Percentiles rank a stretch among this genome's conserved stretches.
These are phyloP conservation scores for Smutsia gigantea DNA, from an alignment of 2,797 vertebrate genomes.

Conservation along the genomic window DNA sequence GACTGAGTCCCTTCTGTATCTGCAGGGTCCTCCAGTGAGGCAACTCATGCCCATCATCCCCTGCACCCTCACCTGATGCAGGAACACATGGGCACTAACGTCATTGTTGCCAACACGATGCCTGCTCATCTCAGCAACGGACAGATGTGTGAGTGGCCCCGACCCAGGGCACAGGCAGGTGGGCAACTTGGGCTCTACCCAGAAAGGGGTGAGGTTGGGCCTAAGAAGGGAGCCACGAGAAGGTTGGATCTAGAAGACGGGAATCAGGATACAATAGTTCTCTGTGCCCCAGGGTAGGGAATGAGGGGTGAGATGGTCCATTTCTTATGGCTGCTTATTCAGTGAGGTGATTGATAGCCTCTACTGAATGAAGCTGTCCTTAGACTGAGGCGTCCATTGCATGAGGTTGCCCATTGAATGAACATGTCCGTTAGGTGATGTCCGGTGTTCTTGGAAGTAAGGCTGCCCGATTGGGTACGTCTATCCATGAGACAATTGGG, in stretches of 20 bases:
- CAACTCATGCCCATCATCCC: conserved; percentile 94
- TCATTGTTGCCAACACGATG: conserved; percentile 95
- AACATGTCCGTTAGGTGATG: neutral
- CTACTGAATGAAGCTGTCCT: neutral
- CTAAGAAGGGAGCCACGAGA: neutral
- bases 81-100: conserved; percentile 97
- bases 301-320: neutral
- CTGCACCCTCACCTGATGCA: conserved; percentile 98
- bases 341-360: neutral
- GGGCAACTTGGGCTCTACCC: conserved; percentile 60
- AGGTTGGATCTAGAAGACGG: neutral
- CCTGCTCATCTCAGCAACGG: conserved; percentile 95
- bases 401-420: neutral
- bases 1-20: neutral
- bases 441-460: neutral
- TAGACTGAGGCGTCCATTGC: neutral
- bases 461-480: neutral
- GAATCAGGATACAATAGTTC: neutral
- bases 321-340: neutral
- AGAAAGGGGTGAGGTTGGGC: conserved; percentile 23
- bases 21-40: conserved; percentile 95
- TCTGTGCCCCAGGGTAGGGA: neutral
- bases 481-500: neutral
- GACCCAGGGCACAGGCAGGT: conserved; percentile 81
- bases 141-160: conserved; percentile 96